These are phyloP conservation scores for Solenopsis invicta DNA, from an alignment of 1,140 invertebrate species.

Conservation along the genomic window DNA sequence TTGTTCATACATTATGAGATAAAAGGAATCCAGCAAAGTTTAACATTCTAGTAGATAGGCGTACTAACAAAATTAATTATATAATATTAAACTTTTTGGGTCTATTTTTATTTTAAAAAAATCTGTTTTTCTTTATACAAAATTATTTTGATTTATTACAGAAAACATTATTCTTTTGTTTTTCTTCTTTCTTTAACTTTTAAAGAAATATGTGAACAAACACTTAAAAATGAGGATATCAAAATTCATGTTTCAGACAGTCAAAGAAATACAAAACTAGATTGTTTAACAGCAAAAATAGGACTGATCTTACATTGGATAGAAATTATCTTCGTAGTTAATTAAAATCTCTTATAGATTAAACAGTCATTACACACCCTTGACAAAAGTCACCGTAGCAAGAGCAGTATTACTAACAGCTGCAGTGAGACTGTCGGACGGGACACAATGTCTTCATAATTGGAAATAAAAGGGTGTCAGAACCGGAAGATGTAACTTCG, in stretches of 20 bases:
- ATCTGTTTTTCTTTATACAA: neutral
- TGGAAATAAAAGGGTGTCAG: conserved; percentile 66
- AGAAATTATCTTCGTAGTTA: neutral
- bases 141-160: neutral
- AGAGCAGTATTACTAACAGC: conserved; percentile 24
- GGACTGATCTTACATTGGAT: neutral
- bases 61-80: neutral
- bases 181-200: neutral
- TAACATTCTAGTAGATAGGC: neutral
- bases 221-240: neutral
- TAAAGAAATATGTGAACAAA: neutral
- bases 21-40: neutral
- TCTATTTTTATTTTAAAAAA: neutral
- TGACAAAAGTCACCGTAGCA: neutral
- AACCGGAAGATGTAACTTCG: conserved; percentile 53
- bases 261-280: no score
- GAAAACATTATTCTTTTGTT: neutral
- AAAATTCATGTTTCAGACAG: neutral
- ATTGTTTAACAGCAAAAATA: neutral
- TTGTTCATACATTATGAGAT: neutral
- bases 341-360: conserved; percentile 3
- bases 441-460: conserved; percentile 66
- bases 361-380: conserved; percentile 1
- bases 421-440: conserved; percentile 12
- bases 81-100: neutral